Percentiles rank a stretch among this genome's conserved stretches.
Conservation (phyloP, 2,888 invertebrate genomes). For the Scaptodrosophila latifasciaeformis region DNA sequence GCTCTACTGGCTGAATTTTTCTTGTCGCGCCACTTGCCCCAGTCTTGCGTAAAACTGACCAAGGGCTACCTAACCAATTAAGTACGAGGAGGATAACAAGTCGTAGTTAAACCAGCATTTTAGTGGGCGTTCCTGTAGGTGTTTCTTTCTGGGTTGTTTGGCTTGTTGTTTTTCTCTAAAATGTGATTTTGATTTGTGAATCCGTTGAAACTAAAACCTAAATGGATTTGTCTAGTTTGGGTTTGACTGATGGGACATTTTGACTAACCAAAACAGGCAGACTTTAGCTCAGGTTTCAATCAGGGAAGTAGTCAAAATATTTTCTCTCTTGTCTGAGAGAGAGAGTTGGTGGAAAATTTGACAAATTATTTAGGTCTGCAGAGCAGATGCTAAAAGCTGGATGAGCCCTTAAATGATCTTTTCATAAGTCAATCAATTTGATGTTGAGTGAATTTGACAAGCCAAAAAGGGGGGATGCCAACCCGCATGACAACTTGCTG, state of each 20-base stretch:
- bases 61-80: slow-evolving; percentile 37
- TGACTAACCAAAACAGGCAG: not conserved
- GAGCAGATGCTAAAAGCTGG: not conserved
- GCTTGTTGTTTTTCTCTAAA: not conserved
- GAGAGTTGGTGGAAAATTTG: not conserved
- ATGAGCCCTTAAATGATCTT: not conserved
- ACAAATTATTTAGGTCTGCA: too few species aligned
- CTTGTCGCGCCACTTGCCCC: slow-evolving; percentile 61
- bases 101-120: slow-evolving; percentile 33
- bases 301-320: too few species aligned
- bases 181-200: too few species aligned
- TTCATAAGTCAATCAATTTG: not conserved
- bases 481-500: too few species aligned
- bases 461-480: too few species aligned
- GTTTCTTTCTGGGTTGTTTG: not conserved
- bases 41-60: slow-evolving; percentile 35
- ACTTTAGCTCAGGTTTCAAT: not conserved
- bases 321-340: not conserved
- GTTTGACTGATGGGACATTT: slow-evolving; percentile 46
- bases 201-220: too few species aligned
- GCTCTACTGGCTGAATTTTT: too few species aligned
- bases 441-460: not conserved
- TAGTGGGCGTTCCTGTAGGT: slow-evolving; percentile 25
- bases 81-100: slow-evolving; percentile 21
- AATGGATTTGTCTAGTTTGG: slow-evolving; percentile 39